Conservation (phyloP, 1,140 invertebrate genomes). For the Lithobius niger region DNA sequence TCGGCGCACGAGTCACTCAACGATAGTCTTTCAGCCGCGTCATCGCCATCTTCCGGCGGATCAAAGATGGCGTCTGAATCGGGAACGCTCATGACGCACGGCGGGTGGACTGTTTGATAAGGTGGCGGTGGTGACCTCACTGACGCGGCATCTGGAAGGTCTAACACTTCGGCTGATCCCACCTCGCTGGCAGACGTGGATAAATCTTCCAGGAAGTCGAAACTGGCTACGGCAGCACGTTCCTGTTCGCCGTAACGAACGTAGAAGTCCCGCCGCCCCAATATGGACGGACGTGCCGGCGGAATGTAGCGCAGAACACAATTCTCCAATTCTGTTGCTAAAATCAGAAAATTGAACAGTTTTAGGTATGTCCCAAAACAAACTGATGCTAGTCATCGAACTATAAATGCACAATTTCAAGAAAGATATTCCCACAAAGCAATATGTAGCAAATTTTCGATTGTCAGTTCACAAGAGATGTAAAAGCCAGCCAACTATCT, state of each 20-base stretch:
- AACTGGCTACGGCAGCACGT: conserved; percentile 55
- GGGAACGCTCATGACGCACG: background rate
- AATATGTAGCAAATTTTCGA: too few relatives aligned
- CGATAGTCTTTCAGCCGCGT: conserved; percentile 25
- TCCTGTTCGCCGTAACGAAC: conserved; percentile 61
- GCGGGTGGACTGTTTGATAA: conserved; percentile 11
- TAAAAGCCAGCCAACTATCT: too few relatives aligned
- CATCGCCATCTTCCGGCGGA: conserved; percentile 19
- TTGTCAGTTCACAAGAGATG: too few relatives aligned
- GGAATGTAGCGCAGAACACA: conserved; percentile 39
- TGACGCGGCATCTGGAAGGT: conserved; percentile 12
- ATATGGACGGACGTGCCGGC: conserved; percentile 45
- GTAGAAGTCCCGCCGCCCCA: conserved; percentile 56
- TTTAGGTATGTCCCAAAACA: too few relatives aligned
- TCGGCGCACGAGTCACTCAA: conserved; percentile 30
- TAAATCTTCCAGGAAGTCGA: conserved; percentile 60
- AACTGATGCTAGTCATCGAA: too few relatives aligned
- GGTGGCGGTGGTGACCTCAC: conserved; percentile 10
- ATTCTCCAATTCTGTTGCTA: conserved; percentile 39
- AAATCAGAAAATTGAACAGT: too few relatives aligned
- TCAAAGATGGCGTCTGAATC: background rate
- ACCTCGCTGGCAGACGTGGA: conserved; percentile 26
- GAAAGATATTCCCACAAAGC: too few relatives aligned
- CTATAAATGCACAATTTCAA: too few relatives aligned
- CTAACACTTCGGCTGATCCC: conserved; percentile 23